phyloP scores from a whole-genome alignment of 2,888 invertebrate genomes.

The Hetaerina titia region DNA sequence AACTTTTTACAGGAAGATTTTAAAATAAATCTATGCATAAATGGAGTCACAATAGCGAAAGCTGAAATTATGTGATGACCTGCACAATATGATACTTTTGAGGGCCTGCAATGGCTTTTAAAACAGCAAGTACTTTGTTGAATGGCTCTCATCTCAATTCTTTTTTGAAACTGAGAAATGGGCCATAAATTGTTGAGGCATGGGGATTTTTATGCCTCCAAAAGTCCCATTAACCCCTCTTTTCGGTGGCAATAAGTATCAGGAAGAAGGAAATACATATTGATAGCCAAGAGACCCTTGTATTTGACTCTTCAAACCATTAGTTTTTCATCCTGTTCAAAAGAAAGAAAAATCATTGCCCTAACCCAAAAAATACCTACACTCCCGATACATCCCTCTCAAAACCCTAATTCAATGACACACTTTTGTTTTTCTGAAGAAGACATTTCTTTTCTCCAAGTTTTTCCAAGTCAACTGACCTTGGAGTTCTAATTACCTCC shows the following conservation, averaged over 20 bases:
- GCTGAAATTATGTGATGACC: conserved; percentile 17
- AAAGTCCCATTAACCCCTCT: conserved; percentile 56
- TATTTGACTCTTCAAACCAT: conserved; percentile 63
- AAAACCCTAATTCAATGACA: conserved; percentile 59
- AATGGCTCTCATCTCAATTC: conserved; percentile 52
- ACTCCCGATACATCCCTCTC: conserved; percentile 50
- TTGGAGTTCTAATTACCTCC: conserved; percentile 49
- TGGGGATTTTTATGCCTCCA: conserved; percentile 58
- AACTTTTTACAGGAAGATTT: conserved; percentile 57
- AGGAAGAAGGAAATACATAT: conserved; percentile 57
- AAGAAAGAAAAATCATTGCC: conserved; percentile 47
- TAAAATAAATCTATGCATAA: conserved; percentile 53
- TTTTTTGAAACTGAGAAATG: conserved; percentile 60
- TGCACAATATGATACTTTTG: conserved; percentile 44
- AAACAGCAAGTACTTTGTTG: conserved; percentile 36
- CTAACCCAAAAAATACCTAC: conserved; percentile 39
- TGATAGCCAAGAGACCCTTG: conserved; percentile 63
- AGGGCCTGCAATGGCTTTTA: conserved; percentile 52
- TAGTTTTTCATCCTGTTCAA: conserved; percentile 60
- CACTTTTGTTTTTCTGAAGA: conserved; percentile 57
- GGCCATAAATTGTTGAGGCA: conserved; percentile 56
- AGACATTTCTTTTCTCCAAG: conserved; percentile 61
- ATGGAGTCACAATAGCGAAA: conserved; percentile 32
- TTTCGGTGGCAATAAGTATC: conserved; percentile 61
- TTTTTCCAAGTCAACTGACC: conserved; percentile 58